phyloP scores from a whole-genome alignment of 2,113 vertebrate genomes.

The Phyllostomus discolor region DNA sequence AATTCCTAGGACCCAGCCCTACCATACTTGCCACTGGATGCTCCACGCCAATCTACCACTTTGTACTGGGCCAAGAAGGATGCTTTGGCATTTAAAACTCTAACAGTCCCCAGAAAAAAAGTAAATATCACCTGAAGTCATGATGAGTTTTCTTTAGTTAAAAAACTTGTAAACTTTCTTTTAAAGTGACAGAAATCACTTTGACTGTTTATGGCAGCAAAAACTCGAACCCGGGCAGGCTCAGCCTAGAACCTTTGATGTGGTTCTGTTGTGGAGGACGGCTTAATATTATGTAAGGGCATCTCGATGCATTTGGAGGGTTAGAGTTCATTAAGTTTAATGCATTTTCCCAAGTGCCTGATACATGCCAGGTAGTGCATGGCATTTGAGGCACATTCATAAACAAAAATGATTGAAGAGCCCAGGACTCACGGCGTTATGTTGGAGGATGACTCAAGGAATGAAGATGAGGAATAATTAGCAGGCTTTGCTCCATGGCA shows the following conservation, averaged over 20 bases:
- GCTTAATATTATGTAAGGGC: not conserved
- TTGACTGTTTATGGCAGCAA: not conserved
- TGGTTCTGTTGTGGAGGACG: not conserved
- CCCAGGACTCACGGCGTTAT: not conserved
- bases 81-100: conserved; percentile 13
- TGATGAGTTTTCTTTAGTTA: conserved; percentile 2
- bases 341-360: not conserved
- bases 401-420: not conserved
- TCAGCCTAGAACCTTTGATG: not conserved
- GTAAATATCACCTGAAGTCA: conserved; percentile 25
- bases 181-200: conserved; percentile 12
- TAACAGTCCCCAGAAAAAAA: not conserved
- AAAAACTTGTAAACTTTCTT: not conserved
- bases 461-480: not conserved
- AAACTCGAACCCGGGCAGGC: not conserved
- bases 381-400: not conserved
- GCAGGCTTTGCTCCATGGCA: not conserved
- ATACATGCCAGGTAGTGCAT: not conserved
- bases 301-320: not conserved
- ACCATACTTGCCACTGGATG: not conserved
- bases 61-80: conserved; percentile 25
- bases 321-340: not conserved
- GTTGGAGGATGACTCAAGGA: not conserved
- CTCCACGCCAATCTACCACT: not conserved
- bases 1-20: not conserved